These are phyloP conservation scores for Stercorarius parasiticus DNA, from an alignment of 2,113 vertebrate species.

Conservation along the genomic window DNA sequence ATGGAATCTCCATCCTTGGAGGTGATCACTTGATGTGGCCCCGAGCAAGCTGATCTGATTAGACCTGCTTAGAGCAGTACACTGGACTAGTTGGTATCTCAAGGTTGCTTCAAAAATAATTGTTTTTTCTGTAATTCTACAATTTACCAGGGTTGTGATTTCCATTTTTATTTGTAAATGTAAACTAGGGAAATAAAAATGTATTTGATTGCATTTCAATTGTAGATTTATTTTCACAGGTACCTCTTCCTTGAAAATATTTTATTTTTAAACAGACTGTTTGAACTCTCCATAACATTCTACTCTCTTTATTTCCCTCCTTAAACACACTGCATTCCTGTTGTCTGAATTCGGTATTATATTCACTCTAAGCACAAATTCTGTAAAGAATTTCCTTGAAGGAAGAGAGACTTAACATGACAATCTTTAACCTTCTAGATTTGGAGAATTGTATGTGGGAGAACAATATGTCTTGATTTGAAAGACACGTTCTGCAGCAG, in stretches of 20 bases:
- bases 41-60: neutral
- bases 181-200: neutral
- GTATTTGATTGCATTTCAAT: neutral
- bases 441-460: slow-evolving; percentile 80
- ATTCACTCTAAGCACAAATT: neutral
- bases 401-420: neutral
- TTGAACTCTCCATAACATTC: neutral
- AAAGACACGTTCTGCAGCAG: slow-evolving; percentile 84
- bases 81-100: neutral
- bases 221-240: neutral
- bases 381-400: neutral
- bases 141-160: neutral
- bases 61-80: neutral
- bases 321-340: neutral
- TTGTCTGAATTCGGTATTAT: neutral
- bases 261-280: neutral
- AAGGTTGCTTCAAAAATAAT: neutral
- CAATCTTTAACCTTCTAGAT: slow-evolving; percentile 67
- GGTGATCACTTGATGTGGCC: neutral
- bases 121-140: neutral
- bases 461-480: slow-evolving; percentile 81
- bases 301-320: neutral
- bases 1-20: neutral
- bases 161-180: neutral
- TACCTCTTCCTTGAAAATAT: neutral